These are phyloP conservation scores for Eremophila alpestris DNA, from an alignment of 2,797 vertebrate species.

Conservation along the genomic window DNA sequence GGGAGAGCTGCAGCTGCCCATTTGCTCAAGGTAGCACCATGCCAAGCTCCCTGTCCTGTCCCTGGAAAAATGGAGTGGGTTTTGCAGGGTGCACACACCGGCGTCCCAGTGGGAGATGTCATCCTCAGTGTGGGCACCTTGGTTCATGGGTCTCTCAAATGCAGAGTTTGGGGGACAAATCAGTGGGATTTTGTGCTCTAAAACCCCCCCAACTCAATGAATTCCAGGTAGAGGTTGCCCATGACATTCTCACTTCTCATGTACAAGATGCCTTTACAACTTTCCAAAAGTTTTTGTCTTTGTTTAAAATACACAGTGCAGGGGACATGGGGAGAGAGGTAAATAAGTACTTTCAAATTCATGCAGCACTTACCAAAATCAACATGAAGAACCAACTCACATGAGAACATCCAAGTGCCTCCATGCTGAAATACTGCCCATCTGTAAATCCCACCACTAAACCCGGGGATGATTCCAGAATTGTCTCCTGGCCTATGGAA, in stretches of 20 bases:
- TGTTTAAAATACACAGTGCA: accelerated
- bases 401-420: not conserved
- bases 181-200: not conserved
- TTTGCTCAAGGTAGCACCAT: not conserved
- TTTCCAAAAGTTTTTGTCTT: not conserved
- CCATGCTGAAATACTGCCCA: accelerated
- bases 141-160: not conserved
- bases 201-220: not conserved
- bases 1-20: not conserved
- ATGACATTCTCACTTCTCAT: accelerated
- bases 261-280: accelerated
- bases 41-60: slow-evolving; percentile 4
- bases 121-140: not conserved
- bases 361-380: not conserved
- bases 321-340: not conserved
- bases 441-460: not conserved
- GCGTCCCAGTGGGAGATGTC: not conserved
- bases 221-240: not conserved
- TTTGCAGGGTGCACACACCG: accelerated
- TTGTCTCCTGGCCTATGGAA: accelerated
- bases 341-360: not conserved
- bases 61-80: not conserved
- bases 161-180: not conserved
- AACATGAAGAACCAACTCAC: not conserved
- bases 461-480: not conserved